Percentiles rank a stretch among this genome's conserved stretches.
These are phyloP conservation scores for Sepiola atlantica DNA, from an alignment of 2,888 invertebrate species.

Conservation along the genomic window DNA sequence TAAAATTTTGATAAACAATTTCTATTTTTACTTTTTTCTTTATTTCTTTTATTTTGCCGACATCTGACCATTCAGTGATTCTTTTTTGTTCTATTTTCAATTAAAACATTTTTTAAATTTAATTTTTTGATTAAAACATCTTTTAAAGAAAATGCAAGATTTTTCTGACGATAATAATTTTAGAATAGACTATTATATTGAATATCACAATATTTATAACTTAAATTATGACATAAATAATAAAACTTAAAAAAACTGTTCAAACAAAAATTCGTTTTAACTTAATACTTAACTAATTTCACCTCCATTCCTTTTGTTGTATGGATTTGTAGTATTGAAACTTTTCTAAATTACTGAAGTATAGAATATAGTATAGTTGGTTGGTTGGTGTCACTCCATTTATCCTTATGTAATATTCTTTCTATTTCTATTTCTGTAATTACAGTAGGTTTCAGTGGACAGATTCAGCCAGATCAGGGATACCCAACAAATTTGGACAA, in stretches of 20 bases:
- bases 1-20: no score
- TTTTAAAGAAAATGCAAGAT: background rate
- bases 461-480: conserved; percentile 44
- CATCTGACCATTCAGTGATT: no score
- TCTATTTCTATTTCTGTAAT: conserved; percentile 32
- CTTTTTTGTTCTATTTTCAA: no score
- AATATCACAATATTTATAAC: background rate
- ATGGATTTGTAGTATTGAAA: background rate
- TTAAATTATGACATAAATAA: background rate
- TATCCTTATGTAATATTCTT: conserved; percentile 35
- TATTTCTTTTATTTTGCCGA: no score
- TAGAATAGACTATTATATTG: background rate
- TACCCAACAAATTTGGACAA: conserved; percentile 36
- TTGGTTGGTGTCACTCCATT: background rate
- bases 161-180: background rate
- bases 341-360: background rate
- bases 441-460: conserved; percentile 45
- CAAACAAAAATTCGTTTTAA: background rate
- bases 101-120: background rate
- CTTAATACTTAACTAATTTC: background rate
- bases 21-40: no score
- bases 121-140: background rate
- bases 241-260: background rate
- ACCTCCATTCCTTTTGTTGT: background rate
- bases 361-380: background rate